Evolutionary conservation across 2,113 vertebrate genomes (phyloP).

Genomic region (Cryptotis parvus): DNA sequence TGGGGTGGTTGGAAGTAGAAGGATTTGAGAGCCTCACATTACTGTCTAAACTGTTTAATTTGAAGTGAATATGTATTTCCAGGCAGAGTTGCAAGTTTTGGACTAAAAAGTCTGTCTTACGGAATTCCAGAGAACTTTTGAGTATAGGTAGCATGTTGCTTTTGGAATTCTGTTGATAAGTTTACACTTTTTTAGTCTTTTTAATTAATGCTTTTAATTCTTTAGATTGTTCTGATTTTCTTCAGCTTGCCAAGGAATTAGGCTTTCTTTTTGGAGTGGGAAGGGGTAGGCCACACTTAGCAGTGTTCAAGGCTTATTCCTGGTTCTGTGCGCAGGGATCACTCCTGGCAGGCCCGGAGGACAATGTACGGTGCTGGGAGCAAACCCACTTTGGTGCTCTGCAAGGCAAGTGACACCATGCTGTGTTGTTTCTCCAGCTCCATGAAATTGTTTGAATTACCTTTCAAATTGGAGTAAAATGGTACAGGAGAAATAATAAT

Average conservation of each 20-base stretch:
- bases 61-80: slow-evolving; percentile 2
- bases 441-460: not conserved
- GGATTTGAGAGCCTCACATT: not conserved
- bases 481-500: not conserved
- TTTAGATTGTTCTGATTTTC: not conserved
- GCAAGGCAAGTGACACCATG: no score
- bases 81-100: not conserved
- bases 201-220: not conserved
- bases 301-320: no score
- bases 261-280: not conserved
- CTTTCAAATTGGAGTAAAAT: not conserved
- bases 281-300: no score
- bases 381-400: no score
- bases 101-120: not conserved
- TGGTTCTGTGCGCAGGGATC: no score
- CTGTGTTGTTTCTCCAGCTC: no score
- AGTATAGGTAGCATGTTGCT: not conserved
- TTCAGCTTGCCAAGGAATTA: not conserved
- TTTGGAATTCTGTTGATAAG: not conserved
- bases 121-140: not conserved
- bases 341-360: no score
- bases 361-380: no score
- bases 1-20: not conserved
- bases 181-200: not conserved
- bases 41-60: not conserved